Conservation (phyloP, 2,113 vertebrate genomes). For the Alligator sinensis region DNA sequence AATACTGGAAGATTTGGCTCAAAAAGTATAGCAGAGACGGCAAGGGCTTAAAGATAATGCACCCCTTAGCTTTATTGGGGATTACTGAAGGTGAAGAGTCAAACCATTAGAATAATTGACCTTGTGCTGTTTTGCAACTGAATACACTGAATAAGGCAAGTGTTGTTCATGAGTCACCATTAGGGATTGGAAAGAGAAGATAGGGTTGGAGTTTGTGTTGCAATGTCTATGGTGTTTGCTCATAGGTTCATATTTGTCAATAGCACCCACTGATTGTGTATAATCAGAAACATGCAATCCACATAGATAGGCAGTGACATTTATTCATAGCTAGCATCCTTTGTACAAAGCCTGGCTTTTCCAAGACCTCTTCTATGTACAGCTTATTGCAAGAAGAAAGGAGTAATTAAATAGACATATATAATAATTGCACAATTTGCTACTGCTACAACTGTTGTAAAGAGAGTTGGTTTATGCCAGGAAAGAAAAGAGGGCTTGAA, state of each 20-base stretch:
- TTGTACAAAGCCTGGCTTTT: slow-evolving; percentile 7
- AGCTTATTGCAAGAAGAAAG: background rate
- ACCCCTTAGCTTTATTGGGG: background rate
- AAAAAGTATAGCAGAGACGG: background rate
- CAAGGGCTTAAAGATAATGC: background rate
- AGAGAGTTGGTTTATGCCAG: background rate
- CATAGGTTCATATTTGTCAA: background rate
- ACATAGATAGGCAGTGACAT: background rate
- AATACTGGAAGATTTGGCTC: background rate
- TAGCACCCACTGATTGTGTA: background rate
- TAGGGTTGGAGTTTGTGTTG: slow-evolving; percentile 22
- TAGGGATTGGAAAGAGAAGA: slow-evolving; percentile 37
- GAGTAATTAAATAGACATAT: background rate
- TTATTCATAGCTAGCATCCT: background rate
- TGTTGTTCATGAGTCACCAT: slow-evolving; percentile 42
- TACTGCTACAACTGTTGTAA: background rate
- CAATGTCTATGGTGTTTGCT: background rate
- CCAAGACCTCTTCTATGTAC: slow-evolving; percentile 10
- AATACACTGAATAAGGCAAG: slow-evolving; percentile 5
- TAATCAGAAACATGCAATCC: slow-evolving; percentile 1
- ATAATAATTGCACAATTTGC: background rate
- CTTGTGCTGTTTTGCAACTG: slow-evolving; percentile 7
- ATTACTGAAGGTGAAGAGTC: background rate
- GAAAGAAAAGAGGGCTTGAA: background rate
- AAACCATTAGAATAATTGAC: background rate